Base-by-base conservation (phyloP, 2,888 invertebrate genomes). In the Thymelicus lineola region DNA sequence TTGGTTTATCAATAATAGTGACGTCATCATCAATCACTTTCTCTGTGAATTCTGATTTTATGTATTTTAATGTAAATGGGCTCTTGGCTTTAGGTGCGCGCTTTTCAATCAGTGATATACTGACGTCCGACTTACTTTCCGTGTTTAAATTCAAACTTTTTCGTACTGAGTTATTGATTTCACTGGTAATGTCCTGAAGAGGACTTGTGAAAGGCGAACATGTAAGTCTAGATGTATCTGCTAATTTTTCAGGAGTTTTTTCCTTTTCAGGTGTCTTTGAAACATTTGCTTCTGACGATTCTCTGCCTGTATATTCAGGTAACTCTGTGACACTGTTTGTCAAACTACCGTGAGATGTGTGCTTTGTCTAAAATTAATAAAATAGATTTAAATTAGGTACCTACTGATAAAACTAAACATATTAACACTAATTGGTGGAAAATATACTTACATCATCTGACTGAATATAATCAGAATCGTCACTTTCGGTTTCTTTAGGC, bases 401-500 rank as follows among this genome's bases (percentile, higher is more conserved):
- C 3, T 28, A 28, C 1, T 28, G 28, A 28, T 28, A 28, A 28
- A 28, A 28, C 3, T 28, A 28, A 28, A 28, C 3, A 28, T 28
- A 28, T 1, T 28, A 28, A 28, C 28, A 28, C 28, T 28, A 28
- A 5, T n/a, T 20, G 20, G 1, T 15, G 14, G 14, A 7, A 17
- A 17, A 28, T 0, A 59, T 71, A 86, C 86, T 89, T 77, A 93
- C 94, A 74, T 88, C 88, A 82, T 94, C 93, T 75, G 94, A 93
- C 75, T 89, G 85, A 72, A 94, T 91, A 64, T 86, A 91, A 76
- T 94, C 93, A 0, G 94, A 94, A 69, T 94, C 93, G 77, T 89
- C 91, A 60, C 89, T 88, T 1, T 79, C 79, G 75, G 82, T 81
- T 50, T 85, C 86, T 50, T 88, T 90, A 0, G 92, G 91, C 76